Percentiles rank a stretch among this genome's conserved stretches.
These are phyloP conservation scores for Grapholita molesta DNA, from an alignment of 1,140 invertebrate genomes.

Conservation along the genomic window DNA sequence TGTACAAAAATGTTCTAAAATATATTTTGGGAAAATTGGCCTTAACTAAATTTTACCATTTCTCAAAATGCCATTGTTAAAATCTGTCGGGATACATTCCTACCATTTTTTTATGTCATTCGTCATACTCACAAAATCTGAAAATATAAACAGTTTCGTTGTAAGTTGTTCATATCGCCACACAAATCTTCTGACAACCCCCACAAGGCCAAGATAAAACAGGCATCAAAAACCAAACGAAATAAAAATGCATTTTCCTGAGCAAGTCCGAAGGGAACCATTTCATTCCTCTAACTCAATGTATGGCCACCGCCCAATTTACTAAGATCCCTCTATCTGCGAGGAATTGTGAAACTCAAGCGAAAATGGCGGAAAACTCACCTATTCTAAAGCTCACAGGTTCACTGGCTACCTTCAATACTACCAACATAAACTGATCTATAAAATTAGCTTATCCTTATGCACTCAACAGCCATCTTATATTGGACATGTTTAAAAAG, in stretches of 20 bases:
- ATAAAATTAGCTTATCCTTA: background rate
- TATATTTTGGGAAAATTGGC: too few relatives aligned
- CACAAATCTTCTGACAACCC: background rate
- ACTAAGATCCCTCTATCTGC: background rate
- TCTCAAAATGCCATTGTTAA: too few relatives aligned
- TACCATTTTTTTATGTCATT: too few relatives aligned
- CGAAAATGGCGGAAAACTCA: too few relatives aligned
- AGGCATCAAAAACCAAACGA: slow-evolving; percentile 8
- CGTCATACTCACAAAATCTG: too few relatives aligned
- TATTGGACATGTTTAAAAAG: background rate
- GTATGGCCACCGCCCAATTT: background rate
- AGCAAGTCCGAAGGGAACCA: background rate
- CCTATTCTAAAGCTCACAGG: background rate
- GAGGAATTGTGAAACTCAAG: background rate
- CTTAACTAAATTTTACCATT: too few relatives aligned
- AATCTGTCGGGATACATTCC: too few relatives aligned
- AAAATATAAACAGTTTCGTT: background rate
- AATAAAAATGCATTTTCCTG: slow-evolving; percentile 9
- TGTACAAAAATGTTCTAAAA: too few relatives aligned
- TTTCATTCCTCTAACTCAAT: slow-evolving; percentile 12
- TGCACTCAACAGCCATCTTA: background rate
- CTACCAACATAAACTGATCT: background rate
- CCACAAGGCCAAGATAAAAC: background rate
- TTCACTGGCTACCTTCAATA: background rate
- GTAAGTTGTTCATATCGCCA: background rate